phyloP scores from a whole-genome alignment of 2,888 invertebrate genomes.

The Morpho achilles region DNA sequence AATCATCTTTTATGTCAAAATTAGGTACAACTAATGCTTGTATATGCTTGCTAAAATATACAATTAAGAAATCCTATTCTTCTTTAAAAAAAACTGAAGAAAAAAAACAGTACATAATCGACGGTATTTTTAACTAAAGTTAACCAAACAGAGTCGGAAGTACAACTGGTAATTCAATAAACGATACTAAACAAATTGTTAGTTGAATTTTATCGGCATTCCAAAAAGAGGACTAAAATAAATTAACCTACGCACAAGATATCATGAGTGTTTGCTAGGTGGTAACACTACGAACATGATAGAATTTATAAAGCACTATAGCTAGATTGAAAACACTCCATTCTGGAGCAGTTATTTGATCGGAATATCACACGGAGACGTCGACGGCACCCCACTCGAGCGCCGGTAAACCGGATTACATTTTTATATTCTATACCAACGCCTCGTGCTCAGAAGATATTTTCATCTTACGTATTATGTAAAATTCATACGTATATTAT shows the following conservation, averaged over 20 bases:
- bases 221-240: not conserved
- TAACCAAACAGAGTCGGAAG: too few relatives aligned
- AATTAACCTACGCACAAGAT: not conserved
- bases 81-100: too few relatives aligned
- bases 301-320: conserved; percentile 2
- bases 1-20: too few relatives aligned
- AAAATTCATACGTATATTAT: too few relatives aligned
- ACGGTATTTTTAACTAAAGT: too few relatives aligned
- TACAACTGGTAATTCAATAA: too few relatives aligned
- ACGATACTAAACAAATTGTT: too few relatives aligned
- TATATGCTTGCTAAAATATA: too few relatives aligned
- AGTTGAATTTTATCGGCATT: too few relatives aligned
- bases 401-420: conserved; percentile 28
- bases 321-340: conserved; percentile 21
- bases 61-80: too few relatives aligned
- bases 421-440: conserved; percentile 21
- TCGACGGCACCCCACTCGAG: conserved; percentile 25
- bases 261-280: not conserved
- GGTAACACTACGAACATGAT: not conserved
- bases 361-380: conserved; percentile 23
- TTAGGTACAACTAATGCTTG: too few relatives aligned
- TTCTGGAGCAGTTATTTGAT: conserved; percentile 25
- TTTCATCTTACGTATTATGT: conserved; percentile 7
- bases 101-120: too few relatives aligned
- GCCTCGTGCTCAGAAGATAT: conserved; percentile 15